Percentiles rank a stretch among this genome's conserved stretches.
phyloP scores from a whole-genome alignment of 2,888 invertebrate genomes.

The Blastobasis adustella region DNA sequence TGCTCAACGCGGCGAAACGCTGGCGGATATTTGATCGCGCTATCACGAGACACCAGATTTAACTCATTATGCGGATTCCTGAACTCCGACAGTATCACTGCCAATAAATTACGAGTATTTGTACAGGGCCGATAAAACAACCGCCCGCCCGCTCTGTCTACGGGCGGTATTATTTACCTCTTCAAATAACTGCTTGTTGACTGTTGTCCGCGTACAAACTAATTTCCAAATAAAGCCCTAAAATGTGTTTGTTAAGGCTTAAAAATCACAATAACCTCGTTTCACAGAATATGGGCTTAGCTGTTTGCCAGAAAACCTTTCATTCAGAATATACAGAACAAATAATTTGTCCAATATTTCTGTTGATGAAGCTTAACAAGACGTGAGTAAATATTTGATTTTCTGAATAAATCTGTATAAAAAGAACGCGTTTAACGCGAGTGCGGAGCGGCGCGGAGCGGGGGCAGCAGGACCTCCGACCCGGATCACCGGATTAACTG shows the following conservation, averaged over 20 bases:
- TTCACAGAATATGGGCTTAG: no score
- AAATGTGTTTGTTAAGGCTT: no score
- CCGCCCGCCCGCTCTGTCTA: slow-evolving; percentile 24
- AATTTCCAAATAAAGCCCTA: neutral
- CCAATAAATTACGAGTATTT: slow-evolving; percentile 53
- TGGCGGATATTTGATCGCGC: slow-evolving; percentile 30
- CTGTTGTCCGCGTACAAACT: slow-evolving; percentile 1
- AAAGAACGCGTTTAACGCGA: neutral
- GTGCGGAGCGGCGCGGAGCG: slow-evolving; percentile 23
- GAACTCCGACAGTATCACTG: slow-evolving; percentile 47
- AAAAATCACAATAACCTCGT: no score
- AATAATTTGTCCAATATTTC: neutral
- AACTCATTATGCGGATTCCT: slow-evolving; percentile 49
- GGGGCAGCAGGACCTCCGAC: slow-evolving; percentile 39
- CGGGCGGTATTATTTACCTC: slow-evolving; percentile 11
- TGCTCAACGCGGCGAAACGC: slow-evolving; percentile 13
- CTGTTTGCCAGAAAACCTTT: no score
- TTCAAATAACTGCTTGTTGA: neutral
- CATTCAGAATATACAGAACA: neutral
- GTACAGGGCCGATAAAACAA: slow-evolving; percentile 41
- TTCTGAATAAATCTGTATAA: neutral
- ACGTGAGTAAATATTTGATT: neutral
- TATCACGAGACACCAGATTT: slow-evolving; percentile 42
- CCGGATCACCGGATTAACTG: slow-evolving; percentile 38
- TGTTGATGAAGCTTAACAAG: slow-evolving; percentile 3